Percentiles rank a stretch among this genome's conserved stretches.
phyloP scores from a whole-genome alignment of 2,888 invertebrate genomes.

The Drosophila dives region DNA sequence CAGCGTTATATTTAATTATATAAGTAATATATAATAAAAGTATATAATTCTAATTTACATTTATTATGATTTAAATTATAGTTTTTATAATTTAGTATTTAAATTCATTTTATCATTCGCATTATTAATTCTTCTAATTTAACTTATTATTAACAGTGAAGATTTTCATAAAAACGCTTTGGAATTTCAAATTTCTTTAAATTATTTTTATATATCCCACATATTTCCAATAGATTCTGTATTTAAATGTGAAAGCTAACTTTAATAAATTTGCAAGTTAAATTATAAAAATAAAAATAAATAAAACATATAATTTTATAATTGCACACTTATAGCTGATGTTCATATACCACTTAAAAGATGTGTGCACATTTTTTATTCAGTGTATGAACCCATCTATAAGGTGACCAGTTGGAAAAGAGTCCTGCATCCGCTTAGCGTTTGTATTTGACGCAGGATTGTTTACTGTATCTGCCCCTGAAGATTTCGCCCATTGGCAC shows the following conservation, averaged over 20 bases:
- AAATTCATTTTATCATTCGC: no score
- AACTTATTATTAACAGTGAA: no score
- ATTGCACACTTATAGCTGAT: not conserved
- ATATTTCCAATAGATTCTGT: no score
- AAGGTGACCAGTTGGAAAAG: not conserved
- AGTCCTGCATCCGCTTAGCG: constrained; percentile 11
- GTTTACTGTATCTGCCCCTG: constrained; percentile 16
- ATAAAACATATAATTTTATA: constrained; percentile 3
- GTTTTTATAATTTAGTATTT: no score
- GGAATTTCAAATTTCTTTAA: no score
- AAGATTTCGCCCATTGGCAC: constrained; percentile 1
- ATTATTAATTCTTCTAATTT: no score
- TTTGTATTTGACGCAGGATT: constrained; percentile 29
- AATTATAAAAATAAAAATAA: not conserved
- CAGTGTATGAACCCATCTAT: constrained; percentile 21
- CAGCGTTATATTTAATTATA: not conserved
- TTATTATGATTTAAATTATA: not conserved
- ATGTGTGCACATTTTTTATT: constrained; percentile 9
- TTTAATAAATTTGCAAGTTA: not conserved
- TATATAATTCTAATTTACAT: no score
- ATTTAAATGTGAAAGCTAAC: no score
- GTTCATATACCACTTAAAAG: constrained; percentile 34
- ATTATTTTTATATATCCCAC: no score
- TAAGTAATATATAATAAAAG: no score
- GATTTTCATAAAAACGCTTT: no score